These are phyloP conservation scores for Harmothoe impar DNA, from an alignment of 2,888 invertebrate species.

Conservation along the genomic window DNA sequence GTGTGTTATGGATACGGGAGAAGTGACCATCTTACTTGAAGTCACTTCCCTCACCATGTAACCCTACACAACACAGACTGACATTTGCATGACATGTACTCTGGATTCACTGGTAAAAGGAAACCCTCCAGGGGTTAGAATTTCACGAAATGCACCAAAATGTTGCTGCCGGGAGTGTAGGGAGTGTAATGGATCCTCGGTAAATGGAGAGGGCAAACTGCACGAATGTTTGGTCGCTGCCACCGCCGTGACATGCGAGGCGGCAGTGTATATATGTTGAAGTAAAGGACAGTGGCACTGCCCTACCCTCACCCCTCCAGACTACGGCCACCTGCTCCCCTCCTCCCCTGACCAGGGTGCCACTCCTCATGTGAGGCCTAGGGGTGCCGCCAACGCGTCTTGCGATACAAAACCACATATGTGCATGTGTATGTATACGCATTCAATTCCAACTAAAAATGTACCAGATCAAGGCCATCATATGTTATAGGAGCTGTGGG, in stretches of 20 bases:
- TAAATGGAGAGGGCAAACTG: constrained; percentile 4
- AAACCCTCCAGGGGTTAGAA: neutral
- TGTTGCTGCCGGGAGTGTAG: neutral
- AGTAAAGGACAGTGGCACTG: neutral
- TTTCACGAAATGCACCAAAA: constrained; percentile 48
- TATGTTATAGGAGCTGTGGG: no score
- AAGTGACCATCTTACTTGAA: constrained; percentile 36
- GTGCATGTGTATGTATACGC: no score
- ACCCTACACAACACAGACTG: neutral
- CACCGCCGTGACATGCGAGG: constrained; percentile 12
- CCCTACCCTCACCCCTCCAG: neutral
- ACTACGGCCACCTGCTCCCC: neutral
- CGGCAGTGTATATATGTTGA: neutral
- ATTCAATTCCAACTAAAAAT: no score
- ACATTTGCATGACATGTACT: constrained; percentile 14
- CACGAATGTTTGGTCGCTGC: constrained; percentile 36
- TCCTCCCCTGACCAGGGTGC: neutral
- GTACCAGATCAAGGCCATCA: no score
- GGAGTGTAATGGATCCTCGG: constrained; percentile 29
- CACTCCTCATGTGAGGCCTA: no score
- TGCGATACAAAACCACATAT: no score
- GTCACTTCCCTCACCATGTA: neutral
- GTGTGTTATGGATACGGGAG: neutral
- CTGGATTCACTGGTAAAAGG: neutral
- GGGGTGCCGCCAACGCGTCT: no score